Conservation (phyloP, 64 coral and sea anemone genomes). For the Orbicella faveolata region DNA sequence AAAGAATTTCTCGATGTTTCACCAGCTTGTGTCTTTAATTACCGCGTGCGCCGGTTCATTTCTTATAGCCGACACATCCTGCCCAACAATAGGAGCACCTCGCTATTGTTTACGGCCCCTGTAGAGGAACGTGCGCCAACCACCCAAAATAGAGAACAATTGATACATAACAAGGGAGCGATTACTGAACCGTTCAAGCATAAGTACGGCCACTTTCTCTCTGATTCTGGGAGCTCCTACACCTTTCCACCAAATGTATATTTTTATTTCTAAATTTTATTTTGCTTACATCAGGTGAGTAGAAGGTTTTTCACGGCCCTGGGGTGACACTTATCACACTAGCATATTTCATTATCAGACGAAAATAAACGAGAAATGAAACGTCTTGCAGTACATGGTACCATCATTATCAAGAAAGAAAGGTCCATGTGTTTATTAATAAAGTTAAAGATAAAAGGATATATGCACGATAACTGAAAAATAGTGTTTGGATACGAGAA, state of each 20-base stretch:
- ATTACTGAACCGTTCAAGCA: background rate
- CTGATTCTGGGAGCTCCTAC: too few species aligned
- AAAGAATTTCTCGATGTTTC: background rate
- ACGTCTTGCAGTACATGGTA: background rate
- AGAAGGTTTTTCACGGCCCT: too few species aligned
- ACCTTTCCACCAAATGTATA: too few species aligned
- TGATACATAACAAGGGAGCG: background rate
- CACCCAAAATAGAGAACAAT: background rate
- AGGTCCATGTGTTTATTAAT: background rate
- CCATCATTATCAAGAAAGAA: background rate
- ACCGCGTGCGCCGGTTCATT: slow-evolving; percentile 11
- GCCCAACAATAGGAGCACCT: slow-evolving; percentile 14
- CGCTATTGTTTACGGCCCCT: slow-evolving; percentile 12
- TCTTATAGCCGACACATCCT: slow-evolving; percentile 13
- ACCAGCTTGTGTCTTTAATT: background rate
- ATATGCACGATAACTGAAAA: background rate
- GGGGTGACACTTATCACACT: background rate
- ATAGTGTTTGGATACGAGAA: background rate
- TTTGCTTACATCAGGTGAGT: too few species aligned
- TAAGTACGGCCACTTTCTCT: background rate
- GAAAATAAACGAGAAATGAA: background rate
- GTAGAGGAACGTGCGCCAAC: slow-evolving; percentile 16
- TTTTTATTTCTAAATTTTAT: too few species aligned
- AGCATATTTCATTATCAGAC: background rate
- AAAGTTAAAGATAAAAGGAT: background rate